A percentile compares a stretch with the other conserved stretches of the same genome.
Evolutionary conservation across 2,113 vertebrate species (phyloP).

Genomic region (Eurypyga helias): DNA sequence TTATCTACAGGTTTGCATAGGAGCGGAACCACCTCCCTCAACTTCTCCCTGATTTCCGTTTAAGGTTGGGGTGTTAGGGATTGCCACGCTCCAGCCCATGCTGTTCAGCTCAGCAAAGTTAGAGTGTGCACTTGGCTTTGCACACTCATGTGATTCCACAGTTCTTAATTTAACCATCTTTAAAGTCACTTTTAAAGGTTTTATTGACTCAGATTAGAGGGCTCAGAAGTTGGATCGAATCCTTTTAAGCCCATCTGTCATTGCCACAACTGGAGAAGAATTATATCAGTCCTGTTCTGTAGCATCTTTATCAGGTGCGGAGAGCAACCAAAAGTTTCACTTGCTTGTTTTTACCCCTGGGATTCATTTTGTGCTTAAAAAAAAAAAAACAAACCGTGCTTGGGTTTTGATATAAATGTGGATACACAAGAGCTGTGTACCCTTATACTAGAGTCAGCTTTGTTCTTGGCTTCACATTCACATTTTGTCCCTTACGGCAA

Average conservation of each 20-base stretch:
- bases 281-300: background rate
- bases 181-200: background rate
- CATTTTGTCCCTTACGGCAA: background rate
- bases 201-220: background rate
- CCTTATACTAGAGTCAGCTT: background rate
- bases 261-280: background rate
- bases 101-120: background rate
- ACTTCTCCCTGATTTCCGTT: background rate
- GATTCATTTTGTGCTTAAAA: background rate
- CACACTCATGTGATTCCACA: rapidly evolving
- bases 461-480: background rate
- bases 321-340: background rate
- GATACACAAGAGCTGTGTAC: background rate
- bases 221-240: background rate
- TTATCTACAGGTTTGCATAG: background rate
- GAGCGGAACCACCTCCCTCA: background rate
- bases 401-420: background rate
- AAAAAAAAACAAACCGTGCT: too few species aligned
- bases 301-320: background rate
- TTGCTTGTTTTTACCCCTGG: background rate
- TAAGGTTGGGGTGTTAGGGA: background rate
- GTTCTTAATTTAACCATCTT: background rate
- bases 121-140: background rate
- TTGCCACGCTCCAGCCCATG: background rate
- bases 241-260: background rate